Evolutionary conservation across 2,797 vertebrate species (phyloP).

Genomic region (Diplodus puntazzo): DNA sequence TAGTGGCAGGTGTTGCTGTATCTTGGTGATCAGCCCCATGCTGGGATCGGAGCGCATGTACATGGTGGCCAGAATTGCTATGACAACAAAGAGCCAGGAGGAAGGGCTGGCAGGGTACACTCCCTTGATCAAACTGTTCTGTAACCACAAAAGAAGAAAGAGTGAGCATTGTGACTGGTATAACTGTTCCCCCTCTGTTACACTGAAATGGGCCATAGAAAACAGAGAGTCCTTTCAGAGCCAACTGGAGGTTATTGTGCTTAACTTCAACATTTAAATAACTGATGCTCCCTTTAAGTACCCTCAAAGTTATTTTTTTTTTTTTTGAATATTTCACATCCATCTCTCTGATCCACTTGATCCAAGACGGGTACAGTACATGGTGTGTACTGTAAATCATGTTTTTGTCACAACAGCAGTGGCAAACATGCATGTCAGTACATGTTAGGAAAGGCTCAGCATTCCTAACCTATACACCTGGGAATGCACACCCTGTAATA

Average conservation of each 20-base stretch:
- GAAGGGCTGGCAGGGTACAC: constrained; percentile 89
- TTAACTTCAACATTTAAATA: not conserved
- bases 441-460: constrained; percentile 25
- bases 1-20: constrained; percentile 88
- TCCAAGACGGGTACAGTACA: not conserved
- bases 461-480: constrained; percentile 1
- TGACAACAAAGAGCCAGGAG: constrained; percentile 91
- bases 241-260: not conserved
- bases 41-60: constrained; percentile 90
- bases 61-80: constrained; percentile 88
- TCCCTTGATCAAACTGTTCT: constrained; percentile 89
- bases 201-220: not conserved
- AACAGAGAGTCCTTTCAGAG: not conserved
- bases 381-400: not conserved
- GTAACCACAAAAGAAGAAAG: constrained; percentile 53
- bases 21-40: constrained; percentile 90
- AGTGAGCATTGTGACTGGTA: not conserved
- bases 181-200: accelerated
- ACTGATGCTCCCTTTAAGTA: not conserved
- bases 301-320: no score
- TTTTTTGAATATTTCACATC: not conserved
- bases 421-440: constrained; percentile 10
- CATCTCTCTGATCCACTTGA: not conserved
- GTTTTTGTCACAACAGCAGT: not conserved
- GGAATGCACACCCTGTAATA: constrained; percentile 31